Base-by-base conservation (phyloP, 2,888 invertebrate genomes). In the Torymus aiolomorphi region DNA sequence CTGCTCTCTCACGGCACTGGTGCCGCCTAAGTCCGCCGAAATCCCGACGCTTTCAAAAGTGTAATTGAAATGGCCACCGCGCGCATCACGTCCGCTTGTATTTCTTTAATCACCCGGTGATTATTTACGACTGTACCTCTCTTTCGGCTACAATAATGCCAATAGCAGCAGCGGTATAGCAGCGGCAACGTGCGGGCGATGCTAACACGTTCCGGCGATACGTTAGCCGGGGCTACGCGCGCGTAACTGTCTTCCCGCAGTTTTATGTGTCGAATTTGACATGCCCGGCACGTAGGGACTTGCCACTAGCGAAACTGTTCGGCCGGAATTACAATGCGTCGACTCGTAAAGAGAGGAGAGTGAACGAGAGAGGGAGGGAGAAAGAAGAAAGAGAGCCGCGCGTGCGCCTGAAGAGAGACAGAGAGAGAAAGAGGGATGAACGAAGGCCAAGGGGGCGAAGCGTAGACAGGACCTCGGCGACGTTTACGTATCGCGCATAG, bases 251-350 rank as follows among this genome's bases (percentile, higher is more conserved):
- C 88, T 89, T 86, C 82, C 84, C 82, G 85, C 86, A 89, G 88
- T 90, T 90, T 90, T 90, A 90, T 89, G 86, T 87, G 88, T 87
- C 88, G 88, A 88, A 88, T 88, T 90, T 90, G 89, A 89, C 87
- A 90, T 86, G 87, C 90, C 82, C 70, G 83, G 86, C 90, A 90
- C 90, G 90, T 90, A 90, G 86, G 70, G 83, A 88, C 88, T 89
- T 89, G 88, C 88, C 87, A 86, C 89, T 88, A 87, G 87, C 87
- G 88, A 88, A 89, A 89, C 88, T 87, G 87, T 88, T 89, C 87
- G 86, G 86, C 85, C 82, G 85, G 90, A 90, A 89, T 90, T 89
- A 90, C 89, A 89, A 90, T 89, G 88, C 86, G 86, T 85, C 52
- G 78, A 65, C 59, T 80, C 80, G 84, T 81, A 81, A 81, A 83